phyloP scores from a whole-genome alignment of 2,888 invertebrate species.

The Odiellus spinosus region DNA sequence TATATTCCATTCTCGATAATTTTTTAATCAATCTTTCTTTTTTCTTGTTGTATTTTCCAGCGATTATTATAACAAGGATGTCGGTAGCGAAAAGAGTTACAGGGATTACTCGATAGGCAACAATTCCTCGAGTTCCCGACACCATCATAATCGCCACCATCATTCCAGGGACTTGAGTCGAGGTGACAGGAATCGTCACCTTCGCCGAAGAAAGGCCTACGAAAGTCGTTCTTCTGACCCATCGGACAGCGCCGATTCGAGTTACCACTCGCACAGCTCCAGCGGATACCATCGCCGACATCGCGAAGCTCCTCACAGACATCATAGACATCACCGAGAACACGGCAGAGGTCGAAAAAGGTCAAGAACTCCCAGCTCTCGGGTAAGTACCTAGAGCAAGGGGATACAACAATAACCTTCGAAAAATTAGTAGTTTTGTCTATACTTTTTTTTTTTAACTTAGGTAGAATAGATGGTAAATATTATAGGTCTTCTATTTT shows the following conservation, averaged over 20 bases:
- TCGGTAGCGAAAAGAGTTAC: not conserved
- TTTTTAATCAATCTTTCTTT: not conserved
- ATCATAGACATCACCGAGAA: not conserved
- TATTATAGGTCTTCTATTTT: too few species aligned
- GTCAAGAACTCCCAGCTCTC: not conserved
- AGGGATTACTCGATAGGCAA: not conserved
- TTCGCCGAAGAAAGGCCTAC: not conserved
- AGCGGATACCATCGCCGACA: not conserved
- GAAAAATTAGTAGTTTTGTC: too few species aligned
- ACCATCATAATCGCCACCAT: not conserved
- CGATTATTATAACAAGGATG: not conserved
- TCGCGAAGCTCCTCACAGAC: not conserved
- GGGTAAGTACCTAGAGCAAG: not conserved
- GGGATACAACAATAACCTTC: too few species aligned
- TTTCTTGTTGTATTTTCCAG: not conserved
- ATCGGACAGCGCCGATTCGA: not conserved
- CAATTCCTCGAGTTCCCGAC: not conserved
- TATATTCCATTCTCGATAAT: too few species aligned
- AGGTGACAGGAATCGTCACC: not conserved
- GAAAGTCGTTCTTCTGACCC: not conserved
- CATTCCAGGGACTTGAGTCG: not conserved
- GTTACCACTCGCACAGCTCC: not conserved
- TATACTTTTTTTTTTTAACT: too few species aligned
- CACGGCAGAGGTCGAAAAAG: not conserved
- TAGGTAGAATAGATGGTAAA: too few species aligned